A percentile compares a stretch with the other conserved stretches of the same genome.
Conservation (phyloP, 2,113 vertebrate species). For the Alaudala cheleensis region DNA sequence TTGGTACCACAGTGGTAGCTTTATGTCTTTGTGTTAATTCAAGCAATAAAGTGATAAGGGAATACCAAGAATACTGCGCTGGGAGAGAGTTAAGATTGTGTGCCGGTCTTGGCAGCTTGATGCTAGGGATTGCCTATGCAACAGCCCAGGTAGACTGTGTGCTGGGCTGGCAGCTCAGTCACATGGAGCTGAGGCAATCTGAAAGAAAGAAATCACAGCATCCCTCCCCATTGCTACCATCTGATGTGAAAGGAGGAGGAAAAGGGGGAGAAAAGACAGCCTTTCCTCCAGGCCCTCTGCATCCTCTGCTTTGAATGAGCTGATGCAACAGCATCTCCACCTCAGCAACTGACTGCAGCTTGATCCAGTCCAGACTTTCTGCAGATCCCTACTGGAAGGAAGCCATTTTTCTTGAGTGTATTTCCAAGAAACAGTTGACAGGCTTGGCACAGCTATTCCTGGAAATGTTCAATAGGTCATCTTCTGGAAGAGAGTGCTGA, state of each 20-base stretch:
- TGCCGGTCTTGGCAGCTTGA: neutral
- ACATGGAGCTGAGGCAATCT: accelerated
- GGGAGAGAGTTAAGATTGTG: accelerated
- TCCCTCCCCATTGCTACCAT: neutral
- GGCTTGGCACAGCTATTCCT: slow-evolving; percentile 82
- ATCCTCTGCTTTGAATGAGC: neutral
- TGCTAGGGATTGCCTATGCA: neutral
- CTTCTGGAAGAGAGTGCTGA: slow-evolving; percentile 77
- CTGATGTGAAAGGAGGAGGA: neutral
- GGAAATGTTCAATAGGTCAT: slow-evolving; percentile 89
- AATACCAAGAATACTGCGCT: neutral
- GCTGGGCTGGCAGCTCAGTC: neutral
- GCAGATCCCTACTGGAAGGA: slow-evolving; percentile 73
- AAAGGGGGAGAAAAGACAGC: neutral
- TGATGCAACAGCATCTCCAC: neutral
- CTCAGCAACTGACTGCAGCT: neutral
- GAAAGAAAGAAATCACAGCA: neutral
- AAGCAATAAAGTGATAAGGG: neutral
- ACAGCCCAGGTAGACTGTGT: neutral
- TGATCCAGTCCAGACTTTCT: slow-evolving; percentile 79
- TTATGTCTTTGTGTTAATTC: neutral
- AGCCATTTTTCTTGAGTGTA: slow-evolving; percentile 79
- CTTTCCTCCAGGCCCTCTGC: accelerated
- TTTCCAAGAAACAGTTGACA: slow-evolving; percentile 89
- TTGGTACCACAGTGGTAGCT: neutral